Evolutionary conservation across 2,113 vertebrate species (phyloP).

Genomic region (Porphyrio hochstetteri): DNA sequence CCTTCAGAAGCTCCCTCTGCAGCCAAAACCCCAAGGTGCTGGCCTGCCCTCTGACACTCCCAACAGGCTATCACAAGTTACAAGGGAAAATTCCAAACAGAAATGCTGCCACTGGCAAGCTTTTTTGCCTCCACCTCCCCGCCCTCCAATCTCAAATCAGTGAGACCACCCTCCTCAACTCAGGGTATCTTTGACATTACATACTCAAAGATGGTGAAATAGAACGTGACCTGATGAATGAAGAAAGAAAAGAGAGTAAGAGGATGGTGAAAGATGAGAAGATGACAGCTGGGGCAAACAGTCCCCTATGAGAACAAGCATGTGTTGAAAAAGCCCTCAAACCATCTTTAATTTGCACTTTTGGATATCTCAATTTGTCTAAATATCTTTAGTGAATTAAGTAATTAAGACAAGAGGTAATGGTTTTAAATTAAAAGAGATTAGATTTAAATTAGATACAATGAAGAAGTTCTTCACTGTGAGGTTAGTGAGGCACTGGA

Average conservation of each 20-base stretch:
- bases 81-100: background rate
- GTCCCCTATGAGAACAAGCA: too few relatives aligned
- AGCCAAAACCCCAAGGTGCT: background rate
- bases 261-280: background rate
- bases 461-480: too few relatives aligned
- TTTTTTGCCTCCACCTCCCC: too few relatives aligned
- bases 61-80: background rate
- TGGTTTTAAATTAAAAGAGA: too few relatives aligned
- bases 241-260: background rate
- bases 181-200: background rate
- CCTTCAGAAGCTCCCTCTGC: background rate
- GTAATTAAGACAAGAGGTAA: too few relatives aligned
- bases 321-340: too few relatives aligned
- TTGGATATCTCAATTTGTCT: too few relatives aligned
- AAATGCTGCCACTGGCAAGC: background rate
- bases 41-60: background rate
- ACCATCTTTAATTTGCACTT: too few relatives aligned
- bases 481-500: too few relatives aligned
- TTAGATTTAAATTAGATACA: too few relatives aligned
- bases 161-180: background rate
- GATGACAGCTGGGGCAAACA: background rate
- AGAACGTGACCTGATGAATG: background rate
- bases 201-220: background rate
- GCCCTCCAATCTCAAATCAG: background rate
- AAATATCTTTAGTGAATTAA: too few relatives aligned